These are phyloP conservation scores for Desmodus rotundus DNA, from an alignment of 2,113 vertebrate genomes.

Conservation along the genomic window DNA sequence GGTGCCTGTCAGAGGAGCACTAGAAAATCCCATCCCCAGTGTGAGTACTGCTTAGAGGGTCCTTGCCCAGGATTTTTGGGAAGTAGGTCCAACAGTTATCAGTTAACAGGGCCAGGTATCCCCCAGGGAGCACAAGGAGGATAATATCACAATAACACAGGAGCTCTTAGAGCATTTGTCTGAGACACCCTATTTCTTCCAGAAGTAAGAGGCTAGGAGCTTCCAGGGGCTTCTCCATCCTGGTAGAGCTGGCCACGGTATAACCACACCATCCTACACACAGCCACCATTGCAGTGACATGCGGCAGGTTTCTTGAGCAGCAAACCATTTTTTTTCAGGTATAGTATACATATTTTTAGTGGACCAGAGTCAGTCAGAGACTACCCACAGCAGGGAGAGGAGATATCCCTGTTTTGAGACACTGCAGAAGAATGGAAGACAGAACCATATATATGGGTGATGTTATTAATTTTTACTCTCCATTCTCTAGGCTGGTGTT, in stretches of 20 bases:
- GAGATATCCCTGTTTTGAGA: not conserved
- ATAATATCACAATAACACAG: not conserved
- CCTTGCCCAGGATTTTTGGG: not conserved
- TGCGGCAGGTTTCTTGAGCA: not conserved
- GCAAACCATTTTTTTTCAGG: not conserved
- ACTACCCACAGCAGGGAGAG: not conserved
- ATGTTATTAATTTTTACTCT: conserved; percentile 6
- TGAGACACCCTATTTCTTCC: not conserved
- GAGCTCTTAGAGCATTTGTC: not conserved
- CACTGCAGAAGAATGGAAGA: not conserved
- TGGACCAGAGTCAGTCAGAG: not conserved
- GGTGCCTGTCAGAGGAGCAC: not conserved
- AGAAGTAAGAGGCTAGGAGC: not conserved
- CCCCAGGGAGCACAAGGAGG: not conserved
- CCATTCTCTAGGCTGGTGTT: not conserved
- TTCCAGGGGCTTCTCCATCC: not conserved
- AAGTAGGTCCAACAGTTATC: not conserved
- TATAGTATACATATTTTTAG: not conserved
- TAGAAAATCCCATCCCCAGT: not conserved
- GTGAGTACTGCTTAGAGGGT: not conserved
- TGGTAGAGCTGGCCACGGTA: not conserved
- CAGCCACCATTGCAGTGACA: not conserved
- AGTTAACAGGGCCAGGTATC: not conserved
- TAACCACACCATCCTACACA: too few relatives aligned
- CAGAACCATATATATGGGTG: not conserved